Evolutionary conservation across 1,140 invertebrate species (phyloP), one percentile per base, ranked within the genome.

Genomic region (Trichonephila inaurata): DNA sequence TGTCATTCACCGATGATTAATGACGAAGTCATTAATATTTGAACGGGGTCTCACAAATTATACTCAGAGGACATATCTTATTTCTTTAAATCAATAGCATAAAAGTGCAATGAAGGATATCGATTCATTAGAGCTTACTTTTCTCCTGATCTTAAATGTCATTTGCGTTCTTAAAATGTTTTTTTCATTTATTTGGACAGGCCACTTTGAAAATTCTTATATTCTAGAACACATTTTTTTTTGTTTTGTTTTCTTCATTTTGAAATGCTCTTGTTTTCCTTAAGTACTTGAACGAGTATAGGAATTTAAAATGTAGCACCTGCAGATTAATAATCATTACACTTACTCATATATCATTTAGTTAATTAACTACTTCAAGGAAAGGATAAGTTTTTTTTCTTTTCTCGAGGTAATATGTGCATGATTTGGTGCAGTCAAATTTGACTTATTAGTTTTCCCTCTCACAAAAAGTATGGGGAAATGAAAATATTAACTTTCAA

Each of bases 1-100:
- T 85, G 83, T 85, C 83, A 85, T 61, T 85, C 44, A 21, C n/a
- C n/a, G n/a, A 85, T 85, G 83, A 85, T 85, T 85, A 85, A 85
- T 85, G 83, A n/a, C 83, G n/a, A 85, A 61, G 33, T 85, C 58
- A 85, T 85, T 60, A 85, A 85, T 85, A 85, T 85, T 85, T 61
- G 19, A 60, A 24, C 51, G 4, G n/a, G 60, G 51, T 51, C 10
- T 16, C 83, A 85, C 21, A 85, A 85, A 85, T 85, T 85, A 85
- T 14, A 60, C 51, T 51, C 51, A 85, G 21, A 12, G 51, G 83
- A 60, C 24, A n/a, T 12, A 85, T 85, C 21, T 28, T 85, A 51
- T 83, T 83, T 40, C 72, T 51, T 60, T 85, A 51, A 85, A 85
- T 85, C 83, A 60, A 85, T 85, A 85, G 24, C 60, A 85, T 85